Evolutionary conservation across 2,888 invertebrate genomes (phyloP), one percentile per base, ranked within the genome.

Genomic region (Plebejus melissa): DNA sequence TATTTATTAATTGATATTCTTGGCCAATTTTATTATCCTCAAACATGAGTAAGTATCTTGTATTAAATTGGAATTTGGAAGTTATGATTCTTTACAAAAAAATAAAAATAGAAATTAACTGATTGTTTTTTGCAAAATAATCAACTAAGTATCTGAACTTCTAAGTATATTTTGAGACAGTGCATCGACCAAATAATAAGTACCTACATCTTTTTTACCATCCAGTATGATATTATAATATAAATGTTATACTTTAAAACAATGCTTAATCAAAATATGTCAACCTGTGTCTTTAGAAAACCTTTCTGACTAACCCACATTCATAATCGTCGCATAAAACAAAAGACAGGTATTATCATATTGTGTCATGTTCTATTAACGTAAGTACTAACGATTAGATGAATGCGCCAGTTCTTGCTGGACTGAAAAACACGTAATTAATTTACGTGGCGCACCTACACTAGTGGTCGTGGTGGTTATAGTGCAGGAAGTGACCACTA

Each of bases 311-410:
- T 65, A 65, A 65, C 65, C 65, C 32, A 65, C 65, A 65, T 36
- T 65, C 32, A 32, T 32, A 13, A 65, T 32, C 65, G 32, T 65
- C 32, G 32, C 32, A 65, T 65, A 16, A 32, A 65, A 65, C 65
- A 32, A 65, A 32, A 65, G 65, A 65, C 65, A 65, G 79, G 80
- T 70, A 16, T 36, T 36, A 65, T 65, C 65, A 65, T 65, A 65
- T 65, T 65, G 65, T 72, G 46, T 46, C 28, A 72, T 32, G 36
- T 81, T 83, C 84, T 80, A 77, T 80, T 79, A 79, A 81, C 78
- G 79, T 79, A 81, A 86, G 84, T 83, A 79, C 79, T 79, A 77
- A 77, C 82, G 88, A 89, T 88, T 88, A 84, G 79, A 80, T 79
- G 77, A 84, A 84, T 85, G 78, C 78, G 80, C 74, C 80, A 79